Percentiles rank a stretch among this genome's conserved stretches.
These are phyloP conservation scores for Ia io DNA, from an alignment of 2,113 vertebrate species.

Conservation along the genomic window DNA sequence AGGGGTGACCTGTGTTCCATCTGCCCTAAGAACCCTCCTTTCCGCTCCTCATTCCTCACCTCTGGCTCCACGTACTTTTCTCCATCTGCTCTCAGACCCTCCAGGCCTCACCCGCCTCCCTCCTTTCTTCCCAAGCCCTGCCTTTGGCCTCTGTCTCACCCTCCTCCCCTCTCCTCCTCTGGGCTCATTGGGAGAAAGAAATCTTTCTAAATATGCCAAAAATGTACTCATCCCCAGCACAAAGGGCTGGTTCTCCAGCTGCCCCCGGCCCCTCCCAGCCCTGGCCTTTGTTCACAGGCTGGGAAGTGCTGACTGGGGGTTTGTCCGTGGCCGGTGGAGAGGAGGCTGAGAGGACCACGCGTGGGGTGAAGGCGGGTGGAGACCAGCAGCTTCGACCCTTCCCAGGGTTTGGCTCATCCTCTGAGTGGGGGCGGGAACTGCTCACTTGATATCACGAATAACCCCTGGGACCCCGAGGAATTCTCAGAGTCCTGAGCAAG, in stretches of 20 bases:
- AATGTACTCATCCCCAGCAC: slow-evolving; percentile 62
- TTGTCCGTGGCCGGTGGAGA: slow-evolving; percentile 44
- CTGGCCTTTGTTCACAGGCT: slow-evolving; percentile 67
- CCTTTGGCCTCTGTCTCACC: background rate
- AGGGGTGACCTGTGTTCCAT: no score
- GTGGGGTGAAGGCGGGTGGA: background rate
- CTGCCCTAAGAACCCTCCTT: background rate
- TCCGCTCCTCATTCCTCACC: background rate
- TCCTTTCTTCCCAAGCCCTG: background rate
- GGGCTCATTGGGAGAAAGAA: slow-evolving; percentile 52
- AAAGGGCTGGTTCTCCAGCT: slow-evolving; percentile 73
- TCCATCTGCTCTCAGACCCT: background rate
- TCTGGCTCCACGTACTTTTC: background rate
- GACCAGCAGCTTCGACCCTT: background rate
- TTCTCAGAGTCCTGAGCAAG: no score
- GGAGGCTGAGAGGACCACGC: background rate
- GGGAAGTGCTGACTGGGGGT: slow-evolving; percentile 27
- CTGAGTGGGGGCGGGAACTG: background rate
- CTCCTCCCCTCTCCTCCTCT: background rate
- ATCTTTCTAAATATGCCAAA: slow-evolving; percentile 71
- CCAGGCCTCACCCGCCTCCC: background rate
- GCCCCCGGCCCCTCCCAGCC: slow-evolving; percentile 49
- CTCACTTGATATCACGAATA: background rate
- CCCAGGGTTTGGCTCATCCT: background rate
- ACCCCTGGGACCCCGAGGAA: background rate